These are phyloP conservation scores for Hemiscyllium ocellatum DNA, from an alignment of 2,113 vertebrate species.

Conservation along the genomic window DNA sequence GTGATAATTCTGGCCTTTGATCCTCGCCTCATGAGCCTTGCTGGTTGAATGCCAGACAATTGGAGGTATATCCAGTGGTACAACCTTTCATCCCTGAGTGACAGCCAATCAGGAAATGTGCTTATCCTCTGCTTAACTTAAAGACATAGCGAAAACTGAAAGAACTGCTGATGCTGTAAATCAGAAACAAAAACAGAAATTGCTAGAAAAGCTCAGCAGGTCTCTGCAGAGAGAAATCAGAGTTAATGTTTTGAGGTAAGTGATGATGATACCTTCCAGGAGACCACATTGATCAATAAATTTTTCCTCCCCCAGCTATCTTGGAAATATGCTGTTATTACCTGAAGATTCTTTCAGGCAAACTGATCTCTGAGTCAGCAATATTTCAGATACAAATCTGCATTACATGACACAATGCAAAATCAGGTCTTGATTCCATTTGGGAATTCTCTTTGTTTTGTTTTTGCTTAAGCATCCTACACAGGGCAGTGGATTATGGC, in stretches of 20 bases:
- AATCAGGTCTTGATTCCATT: neutral
- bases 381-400: neutral
- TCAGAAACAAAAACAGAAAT: no score
- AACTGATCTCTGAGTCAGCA: neutral
- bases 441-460: neutral
- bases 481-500: neutral
- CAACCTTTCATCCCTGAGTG: neutral
- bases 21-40: neutral
- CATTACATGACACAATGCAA: neutral
- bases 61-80: neutral
- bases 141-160: no score
- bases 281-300: neutral
- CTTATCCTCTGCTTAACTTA: neutral
- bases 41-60: neutral
- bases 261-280: no score
- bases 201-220: no score
- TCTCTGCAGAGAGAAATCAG: no score
- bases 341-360: neutral
- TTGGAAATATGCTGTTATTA: neutral
- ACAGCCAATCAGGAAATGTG: neutral
- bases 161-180: no score
- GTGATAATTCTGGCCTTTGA: neutral
- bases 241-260: no score
- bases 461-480: neutral
- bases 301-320: neutral